Evolutionary conservation across 2,888 invertebrate species (phyloP), one percentile per base, ranked within the genome.

Genomic region (Opisthograptis luteolata): DNA sequence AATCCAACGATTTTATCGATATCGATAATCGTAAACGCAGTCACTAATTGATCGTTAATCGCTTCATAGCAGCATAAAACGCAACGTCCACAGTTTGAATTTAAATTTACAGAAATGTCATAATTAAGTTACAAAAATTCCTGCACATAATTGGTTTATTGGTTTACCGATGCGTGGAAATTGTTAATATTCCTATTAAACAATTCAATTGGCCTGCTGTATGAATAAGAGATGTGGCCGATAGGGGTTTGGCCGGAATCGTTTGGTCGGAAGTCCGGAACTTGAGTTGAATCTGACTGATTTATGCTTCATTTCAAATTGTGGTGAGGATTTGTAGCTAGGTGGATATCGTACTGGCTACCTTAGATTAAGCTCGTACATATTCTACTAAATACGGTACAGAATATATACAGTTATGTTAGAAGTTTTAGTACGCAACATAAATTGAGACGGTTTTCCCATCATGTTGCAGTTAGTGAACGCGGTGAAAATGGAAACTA

Each of bases 201-300:
- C 36, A 63, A 67, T 49, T 58, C 66, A 66, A 71, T 71, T 70
- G 60, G 51, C 56, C 37, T 24, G 15, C n/a, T 6, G 20, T 0
- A 24, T 27, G 15, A 15, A 37, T 19, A 12, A 17, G 39, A 1
- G 19, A 20, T 39, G 27, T 3, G 17, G 2, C 35, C 6, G 27
- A 19, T 9, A 14, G 7, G 40, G 30, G n/a, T 30, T 28, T 28
- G 19, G 27, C 35, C 22, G 36, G 44, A 9, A 13, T 17, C 10
- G 3, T 6, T 19, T 9, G 10, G 9, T 2, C 22, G 3, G 17
- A 17, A 3, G 17, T 17, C 17, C 17, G 17, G 17, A 2, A 17
- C 2, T 17, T 17, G 17, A 17, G n/a, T n/a, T n/a, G n/a, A n/a
- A n/a, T n/a, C n/a, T n/a, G n/a, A n/a, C n/a, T n/a, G n/a, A n/a